A percentile compares a stretch with the other conserved stretches of the same genome.
phyloP scores from a whole-genome alignment of 2,797 vertebrate species.

The Eulemur coronatus region DNA sequence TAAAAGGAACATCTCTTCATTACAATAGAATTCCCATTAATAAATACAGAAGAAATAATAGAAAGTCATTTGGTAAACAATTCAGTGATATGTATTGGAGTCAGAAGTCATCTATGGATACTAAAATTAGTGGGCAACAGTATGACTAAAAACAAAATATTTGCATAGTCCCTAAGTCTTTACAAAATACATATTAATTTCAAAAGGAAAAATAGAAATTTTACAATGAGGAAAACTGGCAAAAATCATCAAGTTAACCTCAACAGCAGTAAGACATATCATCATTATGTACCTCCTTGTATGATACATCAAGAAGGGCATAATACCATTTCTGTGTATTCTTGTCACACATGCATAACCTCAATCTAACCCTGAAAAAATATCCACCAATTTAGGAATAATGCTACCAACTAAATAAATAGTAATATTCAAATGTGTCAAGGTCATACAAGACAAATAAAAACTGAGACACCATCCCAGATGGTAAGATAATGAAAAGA shows the following conservation, averaged over 20 bases:
- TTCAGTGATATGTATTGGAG: neutral
- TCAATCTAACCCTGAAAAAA: neutral
- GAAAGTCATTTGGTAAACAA: neutral
- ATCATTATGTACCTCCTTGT: neutral
- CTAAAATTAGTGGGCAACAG: neutral
- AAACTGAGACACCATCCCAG: neutral
- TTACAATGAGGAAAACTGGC: neutral
- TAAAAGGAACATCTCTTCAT: neutral
- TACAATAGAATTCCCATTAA: neutral
- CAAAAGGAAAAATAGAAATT: neutral
- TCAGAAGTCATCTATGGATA: neutral
- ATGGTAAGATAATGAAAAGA: neutral
- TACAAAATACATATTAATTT: slow-evolving; percentile 1
- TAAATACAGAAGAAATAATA: neutral
- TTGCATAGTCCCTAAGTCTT: neutral
- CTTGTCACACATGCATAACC: neutral
- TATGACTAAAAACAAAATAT: neutral
- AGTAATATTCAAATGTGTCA: neutral
- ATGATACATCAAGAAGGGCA: neutral
- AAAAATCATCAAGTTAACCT: neutral
- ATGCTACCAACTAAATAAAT: neutral
- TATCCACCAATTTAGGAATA: neutral
- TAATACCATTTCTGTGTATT: neutral
- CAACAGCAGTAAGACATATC: neutral
- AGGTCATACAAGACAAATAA: neutral